Conservation (phyloP, 2,797 vertebrate species). For the Notolabrus celidotus region DNA sequence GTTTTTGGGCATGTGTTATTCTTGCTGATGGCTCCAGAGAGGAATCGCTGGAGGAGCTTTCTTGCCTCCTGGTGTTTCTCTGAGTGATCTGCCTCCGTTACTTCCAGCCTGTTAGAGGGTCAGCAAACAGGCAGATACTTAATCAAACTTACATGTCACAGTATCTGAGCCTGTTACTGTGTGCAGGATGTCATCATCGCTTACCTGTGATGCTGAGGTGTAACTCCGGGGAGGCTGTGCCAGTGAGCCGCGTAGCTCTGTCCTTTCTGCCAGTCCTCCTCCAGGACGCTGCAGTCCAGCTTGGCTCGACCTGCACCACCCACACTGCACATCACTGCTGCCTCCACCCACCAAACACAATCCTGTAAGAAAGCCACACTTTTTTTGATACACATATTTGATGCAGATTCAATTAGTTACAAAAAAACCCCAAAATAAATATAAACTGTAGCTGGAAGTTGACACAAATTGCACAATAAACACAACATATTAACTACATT, state of each 20-base stretch:
- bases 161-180: not conserved
- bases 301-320: constrained; percentile 1
- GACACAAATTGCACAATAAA: not conserved
- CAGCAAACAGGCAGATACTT: not conserved
- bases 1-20: constrained; percentile 3
- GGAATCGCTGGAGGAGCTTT: constrained; percentile 51
- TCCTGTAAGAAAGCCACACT: not conserved
- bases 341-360: not conserved
- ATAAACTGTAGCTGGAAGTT: not conserved
- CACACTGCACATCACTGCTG: constrained; percentile 32
- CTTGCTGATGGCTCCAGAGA: constrained; percentile 54
- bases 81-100: constrained; percentile 12
- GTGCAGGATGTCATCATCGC: not conserved
- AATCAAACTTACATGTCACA: not conserved
- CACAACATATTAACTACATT: too few species aligned
- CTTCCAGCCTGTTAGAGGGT: constrained; percentile 3
- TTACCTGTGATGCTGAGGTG: constrained; percentile 12
- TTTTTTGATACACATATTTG: not conserved
- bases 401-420: too few species aligned
- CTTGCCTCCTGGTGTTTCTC: constrained; percentile 42
- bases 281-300: constrained; percentile 57
- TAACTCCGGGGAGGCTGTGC: constrained; percentile 31
- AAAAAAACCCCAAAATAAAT: not conserved
- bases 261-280: constrained; percentile 63
- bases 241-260: constrained; percentile 56